Conservation (phyloP, 1,140 invertebrate species). For the Drosophila sproati region DNA sequence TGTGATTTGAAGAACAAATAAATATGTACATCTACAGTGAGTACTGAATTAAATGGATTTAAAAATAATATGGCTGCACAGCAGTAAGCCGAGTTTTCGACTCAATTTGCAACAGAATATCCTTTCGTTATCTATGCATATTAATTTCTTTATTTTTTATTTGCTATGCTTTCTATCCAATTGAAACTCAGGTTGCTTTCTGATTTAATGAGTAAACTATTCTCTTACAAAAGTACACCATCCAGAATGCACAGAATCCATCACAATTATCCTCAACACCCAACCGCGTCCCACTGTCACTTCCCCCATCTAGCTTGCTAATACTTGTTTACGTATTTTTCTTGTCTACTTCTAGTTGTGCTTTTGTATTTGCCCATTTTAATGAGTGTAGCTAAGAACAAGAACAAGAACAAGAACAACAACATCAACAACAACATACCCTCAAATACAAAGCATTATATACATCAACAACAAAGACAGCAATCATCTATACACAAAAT, state of each 20-base stretch:
- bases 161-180: not conserved
- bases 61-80: too few species aligned
- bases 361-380: conserved; percentile 83
- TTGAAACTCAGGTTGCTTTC: conserved; percentile 22
- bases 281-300: not conserved
- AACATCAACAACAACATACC: conserved; percentile 42
- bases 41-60: too few species aligned
- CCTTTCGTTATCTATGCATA: conserved; percentile 9
- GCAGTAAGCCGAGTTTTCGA: conserved; percentile 1
- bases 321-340: conserved; percentile 80
- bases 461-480: conserved; percentile 46
- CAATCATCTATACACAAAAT: conserved; percentile 67
- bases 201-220: not conserved
- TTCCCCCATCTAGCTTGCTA: conserved; percentile 66
- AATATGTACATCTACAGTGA: too few species aligned
- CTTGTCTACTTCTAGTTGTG: conserved; percentile 81
- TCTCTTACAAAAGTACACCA: not conserved
- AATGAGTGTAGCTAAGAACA: conserved; percentile 73
- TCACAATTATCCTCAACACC: not conserved
- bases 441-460: conserved; percentile 44
- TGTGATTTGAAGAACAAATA: too few species aligned
- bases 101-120: conserved; percentile 41
- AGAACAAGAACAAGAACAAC: conserved; percentile 38
- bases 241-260: not conserved
- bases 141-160: conserved; percentile 1